Evolutionary conservation across 2,888 invertebrate species (phyloP).

Genomic region (Choristoneura rosaceana): DNA sequence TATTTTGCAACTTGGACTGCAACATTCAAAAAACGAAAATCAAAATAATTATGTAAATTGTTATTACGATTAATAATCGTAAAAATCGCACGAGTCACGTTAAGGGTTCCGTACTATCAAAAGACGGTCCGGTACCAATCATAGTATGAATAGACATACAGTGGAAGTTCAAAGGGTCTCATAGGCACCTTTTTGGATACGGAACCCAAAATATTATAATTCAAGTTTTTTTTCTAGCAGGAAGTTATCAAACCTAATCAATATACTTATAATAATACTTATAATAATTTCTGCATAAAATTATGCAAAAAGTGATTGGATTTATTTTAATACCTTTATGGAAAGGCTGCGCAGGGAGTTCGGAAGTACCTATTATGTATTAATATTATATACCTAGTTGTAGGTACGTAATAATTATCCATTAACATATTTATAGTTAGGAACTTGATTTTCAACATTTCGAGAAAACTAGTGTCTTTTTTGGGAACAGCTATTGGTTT

Average conservation of each 20-base stretch:
- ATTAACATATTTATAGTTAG: neutral
- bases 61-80: neutral
- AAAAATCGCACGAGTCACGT: too few relatives aligned
- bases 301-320: neutral
- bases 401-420: neutral
- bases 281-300: neutral
- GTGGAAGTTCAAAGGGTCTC: too few relatives aligned
- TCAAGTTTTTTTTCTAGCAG: neutral
- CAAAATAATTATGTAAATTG: neutral
- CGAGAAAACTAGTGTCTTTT: too few relatives aligned
- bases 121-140: too few relatives aligned
- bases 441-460: neutral
- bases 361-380: neutral
- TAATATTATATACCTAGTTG: too few relatives aligned
- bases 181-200: too few relatives aligned
- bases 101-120: too few relatives aligned
- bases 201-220: neutral
- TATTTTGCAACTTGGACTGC: neutral
- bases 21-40: slow-evolving; percentile 1
- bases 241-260: slow-evolving; percentile 1
- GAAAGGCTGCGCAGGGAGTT: neutral
- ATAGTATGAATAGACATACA: too few relatives aligned
- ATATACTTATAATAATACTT: too few relatives aligned
- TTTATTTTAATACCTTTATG: neutral
- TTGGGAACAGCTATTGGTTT: too few relatives aligned